A percentile compares a stretch with the other conserved stretches of the same genome.
These are phyloP conservation scores for Porphyrio hochstetteri DNA, from an alignment of 2,113 vertebrate genomes.

Conservation along the genomic window DNA sequence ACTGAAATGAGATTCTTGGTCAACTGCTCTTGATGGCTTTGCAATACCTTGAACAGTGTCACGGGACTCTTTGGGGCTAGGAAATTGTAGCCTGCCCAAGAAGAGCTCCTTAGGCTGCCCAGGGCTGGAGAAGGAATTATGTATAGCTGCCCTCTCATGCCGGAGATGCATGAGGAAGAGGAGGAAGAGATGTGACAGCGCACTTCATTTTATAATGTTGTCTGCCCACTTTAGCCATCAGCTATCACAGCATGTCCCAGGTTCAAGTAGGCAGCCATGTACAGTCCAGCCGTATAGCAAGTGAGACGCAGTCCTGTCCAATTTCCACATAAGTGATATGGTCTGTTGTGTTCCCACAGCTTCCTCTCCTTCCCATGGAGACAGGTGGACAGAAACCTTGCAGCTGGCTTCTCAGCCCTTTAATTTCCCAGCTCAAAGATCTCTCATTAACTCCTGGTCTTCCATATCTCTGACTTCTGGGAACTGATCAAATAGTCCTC, in stretches of 20 bases:
- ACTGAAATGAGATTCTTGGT: not conserved
- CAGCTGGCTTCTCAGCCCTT: not conserved
- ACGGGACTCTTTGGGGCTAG: not conserved
- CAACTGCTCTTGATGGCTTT: not conserved
- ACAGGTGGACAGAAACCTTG: not conserved
- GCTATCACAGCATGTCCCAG: not conserved
- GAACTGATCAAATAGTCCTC: not conserved
- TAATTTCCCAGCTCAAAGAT: not conserved
- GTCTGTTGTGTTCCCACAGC: not conserved
- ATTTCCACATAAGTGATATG: not conserved
- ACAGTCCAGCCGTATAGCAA: not conserved
- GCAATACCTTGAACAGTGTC: not conserved
- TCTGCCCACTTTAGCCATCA: not conserved
- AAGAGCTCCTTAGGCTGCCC: not conserved
- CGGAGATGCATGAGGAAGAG: not conserved
- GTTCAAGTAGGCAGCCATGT: not conserved
- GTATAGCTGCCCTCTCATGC: not conserved
- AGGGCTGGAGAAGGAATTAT: not conserved
- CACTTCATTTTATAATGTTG: not conserved
- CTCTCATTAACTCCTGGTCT: not conserved
- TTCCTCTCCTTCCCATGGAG: not conserved
- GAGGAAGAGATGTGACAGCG: not conserved
- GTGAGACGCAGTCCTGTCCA: not conserved
- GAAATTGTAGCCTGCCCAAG: not conserved
- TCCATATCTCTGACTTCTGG: not conserved